A percentile compares a stretch with the other conserved stretches of the same genome.
Conservation (phyloP, 2,797 vertebrate genomes). For the Neosilurus mollespiculum region DNA sequence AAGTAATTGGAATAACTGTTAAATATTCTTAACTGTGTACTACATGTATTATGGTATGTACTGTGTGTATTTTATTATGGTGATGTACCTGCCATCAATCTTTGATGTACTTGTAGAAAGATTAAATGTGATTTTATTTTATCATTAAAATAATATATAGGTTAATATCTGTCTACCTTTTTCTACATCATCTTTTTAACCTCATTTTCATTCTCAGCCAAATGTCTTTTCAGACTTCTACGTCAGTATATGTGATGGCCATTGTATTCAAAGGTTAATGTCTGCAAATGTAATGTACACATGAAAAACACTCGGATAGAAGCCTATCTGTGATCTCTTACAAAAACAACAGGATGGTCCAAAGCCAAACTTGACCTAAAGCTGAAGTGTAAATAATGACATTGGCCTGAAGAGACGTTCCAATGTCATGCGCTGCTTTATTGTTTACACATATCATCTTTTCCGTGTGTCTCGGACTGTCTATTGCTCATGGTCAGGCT, state of each 20-base stretch:
- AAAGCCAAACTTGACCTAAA: slow-evolving; percentile 6
- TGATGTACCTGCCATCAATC: neutral
- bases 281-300: neutral
- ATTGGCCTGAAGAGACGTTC: slow-evolving; percentile 11
- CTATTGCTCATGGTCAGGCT: neutral
- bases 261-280: neutral
- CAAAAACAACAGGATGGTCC: slow-evolving; percentile 3
- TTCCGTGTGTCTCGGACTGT: slow-evolving; percentile 13
- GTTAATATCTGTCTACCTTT: neutral
- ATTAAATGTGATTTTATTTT: neutral
- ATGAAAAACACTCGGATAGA: neutral
- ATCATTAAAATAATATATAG: too few species aligned
- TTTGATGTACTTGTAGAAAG: neutral
- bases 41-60: too few species aligned
- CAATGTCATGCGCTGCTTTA: slow-evolving; percentile 4
- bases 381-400: slow-evolving; percentile 19
- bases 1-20: too few species aligned
- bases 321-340: neutral
- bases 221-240: neutral
- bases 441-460: slow-evolving; percentile 32
- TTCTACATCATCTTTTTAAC: neutral
- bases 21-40: neutral
- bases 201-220: neutral
- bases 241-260: neutral
- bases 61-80: neutral